phyloP scores from a whole-genome alignment of 2,113 vertebrate species.

The Rynchops niger region DNA sequence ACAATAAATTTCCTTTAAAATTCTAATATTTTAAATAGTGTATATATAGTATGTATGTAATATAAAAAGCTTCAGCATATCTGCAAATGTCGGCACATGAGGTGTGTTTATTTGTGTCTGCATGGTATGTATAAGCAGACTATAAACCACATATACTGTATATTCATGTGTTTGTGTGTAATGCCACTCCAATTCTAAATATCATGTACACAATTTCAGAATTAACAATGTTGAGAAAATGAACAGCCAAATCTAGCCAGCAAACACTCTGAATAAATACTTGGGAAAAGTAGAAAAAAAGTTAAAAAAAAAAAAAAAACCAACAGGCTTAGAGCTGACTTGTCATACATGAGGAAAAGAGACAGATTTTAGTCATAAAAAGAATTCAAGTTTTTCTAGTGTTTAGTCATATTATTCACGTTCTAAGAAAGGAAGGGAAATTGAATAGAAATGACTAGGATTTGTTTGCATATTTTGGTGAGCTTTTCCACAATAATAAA shows the following conservation, averaged over 20 bases:
- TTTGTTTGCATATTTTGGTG: conserved; percentile 20
- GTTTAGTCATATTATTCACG: not conserved
- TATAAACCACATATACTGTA: not conserved
- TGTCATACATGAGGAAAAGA: not conserved
- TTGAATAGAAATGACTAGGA: not conserved
- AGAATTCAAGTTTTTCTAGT: not conserved
- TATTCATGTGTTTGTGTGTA: not conserved
- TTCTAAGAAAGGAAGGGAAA: not conserved
- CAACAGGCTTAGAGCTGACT: not conserved
- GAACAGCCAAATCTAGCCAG: not conserved
- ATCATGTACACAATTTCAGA: not conserved
- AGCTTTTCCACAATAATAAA: conserved; percentile 33
- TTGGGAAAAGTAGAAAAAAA: not conserved
- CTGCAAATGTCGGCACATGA: not conserved
- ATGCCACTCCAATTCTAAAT: not conserved
- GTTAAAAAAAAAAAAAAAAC: not conserved
- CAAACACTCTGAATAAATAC: not conserved
- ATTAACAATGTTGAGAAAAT: not conserved
- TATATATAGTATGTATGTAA: not conserved
- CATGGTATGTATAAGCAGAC: not conserved
- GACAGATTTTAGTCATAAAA: not conserved
- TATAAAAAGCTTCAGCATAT: not conserved
- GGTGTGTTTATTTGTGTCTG: not conserved
- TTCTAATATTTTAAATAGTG: not conserved
- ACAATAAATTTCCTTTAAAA: not conserved